Evolutionary conservation across 2,113 vertebrate genomes (phyloP).

Genomic region (Alectura lathami): DNA sequence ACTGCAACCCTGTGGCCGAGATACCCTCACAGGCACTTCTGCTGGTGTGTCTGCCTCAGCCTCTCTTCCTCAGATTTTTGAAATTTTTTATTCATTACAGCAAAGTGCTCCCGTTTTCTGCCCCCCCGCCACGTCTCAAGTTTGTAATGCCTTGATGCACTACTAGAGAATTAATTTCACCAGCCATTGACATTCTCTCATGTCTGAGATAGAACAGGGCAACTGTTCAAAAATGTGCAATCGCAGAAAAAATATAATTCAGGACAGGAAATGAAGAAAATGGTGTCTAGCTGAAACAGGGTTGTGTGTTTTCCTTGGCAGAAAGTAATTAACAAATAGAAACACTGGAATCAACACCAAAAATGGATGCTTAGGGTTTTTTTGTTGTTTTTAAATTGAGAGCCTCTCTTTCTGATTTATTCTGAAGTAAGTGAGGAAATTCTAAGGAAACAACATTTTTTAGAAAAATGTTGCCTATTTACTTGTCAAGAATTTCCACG

Average conservation of each 20-base stretch:
- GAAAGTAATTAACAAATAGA: neutral
- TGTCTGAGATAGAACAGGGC: neutral
- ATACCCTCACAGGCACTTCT: neutral
- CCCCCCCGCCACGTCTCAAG: fast-evolving
- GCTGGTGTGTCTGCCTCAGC: neutral
- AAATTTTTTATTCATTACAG: neutral
- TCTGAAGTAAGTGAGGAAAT: neutral
- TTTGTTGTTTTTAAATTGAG: neutral
- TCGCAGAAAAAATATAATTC: neutral
- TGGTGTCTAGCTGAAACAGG: neutral
- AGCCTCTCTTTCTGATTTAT: neutral
- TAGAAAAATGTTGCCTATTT: neutral
- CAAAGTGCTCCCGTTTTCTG: neutral
- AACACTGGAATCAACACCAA: neutral
- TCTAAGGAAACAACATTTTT: neutral
- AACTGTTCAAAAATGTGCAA: neutral
- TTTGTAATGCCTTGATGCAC: neutral
- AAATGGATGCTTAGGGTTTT: neutral
- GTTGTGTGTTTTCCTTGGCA: neutral
- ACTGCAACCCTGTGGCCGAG: neutral
- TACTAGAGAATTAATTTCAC: neutral
- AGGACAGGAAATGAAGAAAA: neutral
- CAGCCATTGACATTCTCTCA: neutral
- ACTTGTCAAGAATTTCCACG: neutral
- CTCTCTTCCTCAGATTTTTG: no score